Percentiles rank a stretch among this genome's conserved stretches.
Conservation (phyloP, 2,888 invertebrate genomes). For the Philhelius pedissequus region DNA sequence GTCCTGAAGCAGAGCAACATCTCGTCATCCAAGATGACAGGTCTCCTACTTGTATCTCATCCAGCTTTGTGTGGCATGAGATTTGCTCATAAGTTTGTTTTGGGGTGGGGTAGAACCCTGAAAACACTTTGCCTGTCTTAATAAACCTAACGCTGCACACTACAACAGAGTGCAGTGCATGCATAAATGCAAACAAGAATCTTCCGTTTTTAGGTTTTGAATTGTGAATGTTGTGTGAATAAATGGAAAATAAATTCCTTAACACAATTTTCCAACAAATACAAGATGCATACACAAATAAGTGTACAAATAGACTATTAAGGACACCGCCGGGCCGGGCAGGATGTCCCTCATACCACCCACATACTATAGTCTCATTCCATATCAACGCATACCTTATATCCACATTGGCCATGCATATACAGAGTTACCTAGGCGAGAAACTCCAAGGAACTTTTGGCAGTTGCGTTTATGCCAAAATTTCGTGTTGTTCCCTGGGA, state of each 20-base stretch:
- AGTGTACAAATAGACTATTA: conserved; percentile 9
- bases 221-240: background rate
- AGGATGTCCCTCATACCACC: conserved; percentile 1
- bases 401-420: background rate
- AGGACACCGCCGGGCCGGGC: background rate
- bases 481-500: background rate
- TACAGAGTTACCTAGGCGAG: too few species aligned
- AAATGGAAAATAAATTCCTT: background rate
- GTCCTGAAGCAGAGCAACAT: background rate
- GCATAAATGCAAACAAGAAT: conserved; percentile 1
- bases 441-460: background rate
- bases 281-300: background rate
- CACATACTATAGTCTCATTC: background rate
- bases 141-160: too few species aligned
- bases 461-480: conserved; percentile 19
- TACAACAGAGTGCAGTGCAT: too few species aligned
- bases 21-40: conserved; percentile 18
- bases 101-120: background rate
- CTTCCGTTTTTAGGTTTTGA: background rate
- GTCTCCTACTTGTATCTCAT: background rate
- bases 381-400: background rate
- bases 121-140: background rate
- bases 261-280: conserved; percentile 14
- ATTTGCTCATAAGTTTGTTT: conserved; percentile 3
- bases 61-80: conserved; percentile 1